A percentile compares a stretch with the other conserved stretches of the same genome.
Evolutionary conservation across 2,797 vertebrate genomes (phyloP).

Genomic region (Eurystomus glaucurus): DNA sequence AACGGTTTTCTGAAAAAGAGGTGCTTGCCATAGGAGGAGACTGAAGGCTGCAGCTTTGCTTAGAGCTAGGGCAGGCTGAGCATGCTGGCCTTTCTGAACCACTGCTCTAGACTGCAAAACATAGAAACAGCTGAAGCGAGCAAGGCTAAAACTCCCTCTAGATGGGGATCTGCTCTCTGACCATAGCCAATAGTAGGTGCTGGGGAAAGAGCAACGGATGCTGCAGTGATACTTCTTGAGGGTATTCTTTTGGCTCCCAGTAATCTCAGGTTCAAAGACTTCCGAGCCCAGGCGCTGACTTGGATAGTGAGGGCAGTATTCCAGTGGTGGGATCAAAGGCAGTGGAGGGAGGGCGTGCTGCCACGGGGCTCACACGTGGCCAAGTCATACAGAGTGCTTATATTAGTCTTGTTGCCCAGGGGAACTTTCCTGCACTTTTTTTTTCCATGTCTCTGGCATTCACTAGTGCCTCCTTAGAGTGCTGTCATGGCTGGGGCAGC

Average conservation of each 20-base stretch:
- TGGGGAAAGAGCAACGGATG: not conserved
- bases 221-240: not conserved
- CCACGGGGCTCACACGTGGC: not conserved
- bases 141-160: not conserved
- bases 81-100: not conserved
- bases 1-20: not conserved
- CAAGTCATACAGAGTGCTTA: not conserved
- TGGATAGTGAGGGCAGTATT: not conserved
- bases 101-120: accelerated
- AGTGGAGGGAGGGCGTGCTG: not conserved
- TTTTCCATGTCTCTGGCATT: not conserved
- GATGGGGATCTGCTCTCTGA: not conserved
- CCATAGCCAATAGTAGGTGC: not conserved
- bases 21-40: not conserved
- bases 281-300: not conserved
- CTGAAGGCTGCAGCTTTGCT: not conserved
- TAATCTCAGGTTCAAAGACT: not conserved
- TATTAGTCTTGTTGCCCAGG: not conserved
- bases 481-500: not conserved
- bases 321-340: not conserved
- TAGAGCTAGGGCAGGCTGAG: not conserved
- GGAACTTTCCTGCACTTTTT: not conserved
- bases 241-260: not conserved
- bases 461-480: not conserved
- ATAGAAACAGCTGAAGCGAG: not conserved